Evolutionary conservation across 2,888 invertebrate genomes (phyloP).

Genomic region (Clivina fossor): DNA sequence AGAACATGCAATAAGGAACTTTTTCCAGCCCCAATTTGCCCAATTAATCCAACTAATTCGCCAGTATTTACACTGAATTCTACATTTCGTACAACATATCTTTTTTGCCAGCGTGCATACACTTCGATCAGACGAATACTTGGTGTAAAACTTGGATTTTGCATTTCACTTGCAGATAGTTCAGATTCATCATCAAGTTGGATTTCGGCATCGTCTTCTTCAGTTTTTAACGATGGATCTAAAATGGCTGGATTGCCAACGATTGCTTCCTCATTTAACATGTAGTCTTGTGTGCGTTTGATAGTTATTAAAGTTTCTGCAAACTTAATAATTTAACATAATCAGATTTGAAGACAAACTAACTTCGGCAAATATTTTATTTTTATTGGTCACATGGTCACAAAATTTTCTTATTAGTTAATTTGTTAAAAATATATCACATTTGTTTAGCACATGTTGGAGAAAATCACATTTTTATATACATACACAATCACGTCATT

Average conservation of each 20-base stretch:
- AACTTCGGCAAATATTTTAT: neutral
- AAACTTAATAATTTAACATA: no score
- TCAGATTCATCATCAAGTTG: neutral
- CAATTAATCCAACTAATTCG: slow-evolving; percentile 60
- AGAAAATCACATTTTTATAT: no score
- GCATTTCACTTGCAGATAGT: neutral
- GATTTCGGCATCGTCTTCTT: slow-evolving; percentile 1
- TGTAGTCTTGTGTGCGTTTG: slow-evolving; percentile 46
- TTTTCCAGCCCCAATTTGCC: slow-evolving; percentile 70
- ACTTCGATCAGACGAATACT: slow-evolving; percentile 34
- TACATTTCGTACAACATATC: slow-evolving; percentile 48
- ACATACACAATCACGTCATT: no score
- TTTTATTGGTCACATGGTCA: no score
- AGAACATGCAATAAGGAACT: slow-evolving; percentile 53
- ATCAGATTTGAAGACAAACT: neutral
- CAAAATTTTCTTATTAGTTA: neutral
- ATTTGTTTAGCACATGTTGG: no score
- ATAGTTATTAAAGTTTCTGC: slow-evolving; percentile 64
- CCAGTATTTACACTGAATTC: slow-evolving; percentile 52
- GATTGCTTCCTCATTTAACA: slow-evolving; percentile 45
- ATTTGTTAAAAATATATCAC: no score
- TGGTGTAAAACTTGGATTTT: neutral
- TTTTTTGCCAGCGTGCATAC: slow-evolving; percentile 32
- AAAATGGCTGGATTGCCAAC: slow-evolving; percentile 47
- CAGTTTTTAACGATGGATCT: slow-evolving; percentile 39